phyloP scores from a whole-genome alignment of 1,140 invertebrate genomes.

The Pantala flavescens region DNA sequence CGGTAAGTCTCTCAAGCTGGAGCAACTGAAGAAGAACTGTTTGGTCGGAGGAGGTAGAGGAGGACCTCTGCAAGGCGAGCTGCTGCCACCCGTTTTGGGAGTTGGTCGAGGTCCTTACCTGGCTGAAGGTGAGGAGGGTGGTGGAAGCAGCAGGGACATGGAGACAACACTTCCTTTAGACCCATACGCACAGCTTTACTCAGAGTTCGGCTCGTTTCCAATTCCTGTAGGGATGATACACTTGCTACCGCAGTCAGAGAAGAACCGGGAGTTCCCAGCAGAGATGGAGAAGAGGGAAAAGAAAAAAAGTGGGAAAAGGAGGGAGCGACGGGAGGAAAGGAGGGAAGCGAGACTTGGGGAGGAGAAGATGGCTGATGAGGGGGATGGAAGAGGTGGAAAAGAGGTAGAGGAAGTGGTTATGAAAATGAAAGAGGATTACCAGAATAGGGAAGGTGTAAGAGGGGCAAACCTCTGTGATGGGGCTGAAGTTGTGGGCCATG shows the following conservation, averaged over 20 bases:
- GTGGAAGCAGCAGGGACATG: conserved; percentile 26
- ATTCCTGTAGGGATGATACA: conserved; percentile 75
- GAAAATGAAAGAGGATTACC: neutral
- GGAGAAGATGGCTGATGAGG: neutral
- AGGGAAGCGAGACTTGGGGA: neutral
- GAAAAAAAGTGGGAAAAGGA: neutral
- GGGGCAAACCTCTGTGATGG: neutral
- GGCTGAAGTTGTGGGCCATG: neutral
- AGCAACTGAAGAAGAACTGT: conserved; percentile 76
- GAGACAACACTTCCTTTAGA: conserved; percentile 43
- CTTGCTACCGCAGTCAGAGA: conserved; percentile 62
- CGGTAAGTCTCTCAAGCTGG: conserved; percentile 76
- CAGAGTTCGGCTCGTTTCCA: conserved; percentile 68
- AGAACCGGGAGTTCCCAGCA: conserved; percentile 42
- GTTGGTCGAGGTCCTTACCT: conserved; percentile 27
- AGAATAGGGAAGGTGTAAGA: neutral
- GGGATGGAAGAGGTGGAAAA: neutral
- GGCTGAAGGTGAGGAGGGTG: conserved; percentile 26
- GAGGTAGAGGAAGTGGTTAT: neutral
- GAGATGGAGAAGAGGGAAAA: neutral
- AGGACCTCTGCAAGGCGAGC: conserved; percentile 19
- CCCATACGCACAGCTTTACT: conserved; percentile 59
- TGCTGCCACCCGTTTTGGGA: neutral
- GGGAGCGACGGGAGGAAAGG: neutral
- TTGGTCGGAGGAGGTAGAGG: conserved; percentile 46